A percentile compares a stretch with the other conserved stretches of the same genome.
Evolutionary conservation across 2,113 vertebrate species (phyloP).

Genomic region (Aphyosemion australe): DNA sequence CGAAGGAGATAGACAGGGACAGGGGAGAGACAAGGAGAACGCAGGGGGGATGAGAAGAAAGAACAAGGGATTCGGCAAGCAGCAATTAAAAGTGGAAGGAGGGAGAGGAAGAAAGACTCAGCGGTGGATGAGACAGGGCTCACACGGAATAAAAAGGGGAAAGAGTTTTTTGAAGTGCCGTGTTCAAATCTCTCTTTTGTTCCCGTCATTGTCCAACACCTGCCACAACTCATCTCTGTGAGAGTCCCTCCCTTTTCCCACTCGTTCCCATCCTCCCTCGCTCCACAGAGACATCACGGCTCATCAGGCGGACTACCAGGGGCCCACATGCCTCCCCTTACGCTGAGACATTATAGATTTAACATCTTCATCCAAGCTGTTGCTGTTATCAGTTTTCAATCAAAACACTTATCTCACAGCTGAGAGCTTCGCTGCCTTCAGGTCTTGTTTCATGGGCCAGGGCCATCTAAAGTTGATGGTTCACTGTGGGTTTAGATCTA

Average conservation of each 20-base stretch:
- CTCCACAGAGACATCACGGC: slow-evolving; percentile 41
- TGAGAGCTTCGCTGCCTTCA: no score
- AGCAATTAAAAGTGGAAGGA: slow-evolving; percentile 73
- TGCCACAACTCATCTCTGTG: slow-evolving; percentile 64
- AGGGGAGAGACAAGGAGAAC: slow-evolving; percentile 60
- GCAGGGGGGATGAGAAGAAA: slow-evolving; percentile 69
- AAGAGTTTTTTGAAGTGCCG: slow-evolving; percentile 60
- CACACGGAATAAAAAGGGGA: slow-evolving; percentile 60
- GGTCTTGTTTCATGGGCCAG: no score
- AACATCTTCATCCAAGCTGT: slow-evolving; percentile 7
- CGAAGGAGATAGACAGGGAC: slow-evolving; percentile 58
- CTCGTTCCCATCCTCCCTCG: slow-evolving; percentile 26
- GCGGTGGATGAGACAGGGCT: slow-evolving; percentile 54
- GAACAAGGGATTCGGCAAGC: slow-evolving; percentile 67
- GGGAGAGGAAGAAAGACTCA: slow-evolving; percentile 62
- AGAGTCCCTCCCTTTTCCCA: slow-evolving; percentile 26
- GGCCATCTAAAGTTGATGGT: no score
- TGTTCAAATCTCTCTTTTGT: slow-evolving; percentile 66
- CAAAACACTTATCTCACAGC: not conserved
- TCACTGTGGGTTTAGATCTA: no score
- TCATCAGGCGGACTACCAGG: slow-evolving; percentile 37
- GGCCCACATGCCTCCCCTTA: slow-evolving; percentile 25
- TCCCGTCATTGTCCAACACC: slow-evolving; percentile 66
- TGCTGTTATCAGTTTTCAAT: slow-evolving; percentile 11
- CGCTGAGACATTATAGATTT: slow-evolving; percentile 33